Evolutionary conservation across 1,140 invertebrate species (phyloP).

Genomic region (Armadillidium nasatum): DNA sequence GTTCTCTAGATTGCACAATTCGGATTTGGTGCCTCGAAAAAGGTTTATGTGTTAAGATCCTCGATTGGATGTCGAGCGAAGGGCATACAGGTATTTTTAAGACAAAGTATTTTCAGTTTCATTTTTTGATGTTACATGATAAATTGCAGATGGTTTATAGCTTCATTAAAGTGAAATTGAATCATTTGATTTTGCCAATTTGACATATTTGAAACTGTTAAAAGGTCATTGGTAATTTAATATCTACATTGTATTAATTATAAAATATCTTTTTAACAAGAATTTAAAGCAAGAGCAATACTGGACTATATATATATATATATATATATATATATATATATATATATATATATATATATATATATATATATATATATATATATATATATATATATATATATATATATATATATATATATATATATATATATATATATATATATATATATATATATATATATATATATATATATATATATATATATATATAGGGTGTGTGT

Average conservation of each 20-base stretch:
- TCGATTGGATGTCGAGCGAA: constrained; percentile 58
- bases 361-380: constrained; percentile 11
- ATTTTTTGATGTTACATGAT: no score
- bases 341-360: constrained; percentile 11
- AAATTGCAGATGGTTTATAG: no score
- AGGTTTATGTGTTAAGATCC: constrained; percentile 54
- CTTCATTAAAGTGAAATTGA: no score
- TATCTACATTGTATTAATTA: no score
- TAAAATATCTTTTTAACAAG: no score
- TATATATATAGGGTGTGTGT: not conserved
- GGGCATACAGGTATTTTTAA: constrained; percentile 53
- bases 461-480: not conserved
- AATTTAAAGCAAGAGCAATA: no score
- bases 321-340: constrained; percentile 4
- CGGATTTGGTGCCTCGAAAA: constrained; percentile 54
- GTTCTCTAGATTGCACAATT: constrained; percentile 55
- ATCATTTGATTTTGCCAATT: no score
- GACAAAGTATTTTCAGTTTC: constrained; percentile 37
- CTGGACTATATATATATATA: no score
- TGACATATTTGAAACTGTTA: no score
- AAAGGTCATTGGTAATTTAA: no score
- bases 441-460: constrained; percentile 15
- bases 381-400: constrained; percentile 9
- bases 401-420: constrained; percentile 11
- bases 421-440: constrained; percentile 15